Evolutionary conservation across 2,113 vertebrate genomes (phyloP).

Genomic region (Vireo altiloquus): DNA sequence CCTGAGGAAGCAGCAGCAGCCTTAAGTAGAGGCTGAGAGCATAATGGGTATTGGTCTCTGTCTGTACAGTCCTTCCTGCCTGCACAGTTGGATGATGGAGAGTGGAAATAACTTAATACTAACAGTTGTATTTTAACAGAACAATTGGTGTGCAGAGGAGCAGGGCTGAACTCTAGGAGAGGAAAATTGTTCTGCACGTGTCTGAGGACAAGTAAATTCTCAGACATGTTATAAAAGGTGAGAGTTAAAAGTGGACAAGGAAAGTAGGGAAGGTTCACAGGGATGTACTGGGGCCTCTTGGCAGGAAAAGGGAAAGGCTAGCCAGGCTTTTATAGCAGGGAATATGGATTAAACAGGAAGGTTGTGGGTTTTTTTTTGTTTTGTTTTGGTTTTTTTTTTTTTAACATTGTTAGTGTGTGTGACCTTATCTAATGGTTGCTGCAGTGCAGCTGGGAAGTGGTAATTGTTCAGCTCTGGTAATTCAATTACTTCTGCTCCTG

Average conservation of each 20-base stretch:
- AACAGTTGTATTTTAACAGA: slow-evolving; percentile 4
- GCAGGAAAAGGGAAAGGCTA: neutral
- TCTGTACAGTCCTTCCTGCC: neutral
- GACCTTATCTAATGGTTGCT: neutral
- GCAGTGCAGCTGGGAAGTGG: neutral
- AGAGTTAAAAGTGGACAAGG: neutral
- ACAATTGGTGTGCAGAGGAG: neutral
- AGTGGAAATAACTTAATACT: neutral
- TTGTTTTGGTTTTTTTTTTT: neutral
- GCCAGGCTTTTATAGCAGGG: neutral
- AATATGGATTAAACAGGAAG: neutral
- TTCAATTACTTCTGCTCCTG: neutral
- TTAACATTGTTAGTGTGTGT: neutral
- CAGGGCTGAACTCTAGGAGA: neutral
- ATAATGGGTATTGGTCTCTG: neutral
- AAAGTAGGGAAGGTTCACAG: neutral
- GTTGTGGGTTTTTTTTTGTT: neutral
- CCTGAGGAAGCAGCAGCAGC: neutral
- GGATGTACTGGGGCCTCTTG: neutral
- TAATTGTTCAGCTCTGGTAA: neutral
- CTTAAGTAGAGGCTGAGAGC: neutral
- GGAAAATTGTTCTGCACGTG: neutral
- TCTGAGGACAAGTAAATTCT: neutral
- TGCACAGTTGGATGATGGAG: neutral
- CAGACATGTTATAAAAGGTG: neutral